These are phyloP conservation scores for Pomacea maculata DNA, from an alignment of 1,140 invertebrate genomes.

Conservation along the genomic window DNA sequence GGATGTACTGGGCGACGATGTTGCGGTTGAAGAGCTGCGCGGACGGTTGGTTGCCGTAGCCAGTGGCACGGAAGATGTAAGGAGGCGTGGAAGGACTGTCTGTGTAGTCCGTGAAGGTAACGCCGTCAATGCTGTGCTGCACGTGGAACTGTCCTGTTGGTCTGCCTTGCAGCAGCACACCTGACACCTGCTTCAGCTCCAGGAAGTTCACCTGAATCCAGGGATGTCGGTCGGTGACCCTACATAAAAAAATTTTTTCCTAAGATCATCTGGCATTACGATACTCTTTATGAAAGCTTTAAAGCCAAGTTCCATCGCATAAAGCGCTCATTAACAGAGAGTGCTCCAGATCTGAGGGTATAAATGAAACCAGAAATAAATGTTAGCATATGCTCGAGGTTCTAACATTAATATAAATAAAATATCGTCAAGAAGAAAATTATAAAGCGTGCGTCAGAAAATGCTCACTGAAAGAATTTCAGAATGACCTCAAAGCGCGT, in stretches of 20 bases:
- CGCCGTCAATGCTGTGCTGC: constrained; percentile 56
- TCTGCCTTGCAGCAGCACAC: constrained; percentile 51
- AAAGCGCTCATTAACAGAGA: too few species aligned
- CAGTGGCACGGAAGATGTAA: constrained; percentile 41
- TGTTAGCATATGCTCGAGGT: too few species aligned
- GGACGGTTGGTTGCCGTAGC: constrained; percentile 31
- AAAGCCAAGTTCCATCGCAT: too few species aligned
- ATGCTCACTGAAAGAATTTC: too few species aligned
- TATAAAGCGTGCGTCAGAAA: too few species aligned
- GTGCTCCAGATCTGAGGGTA: too few species aligned
- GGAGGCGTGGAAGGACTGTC: constrained; percentile 29
- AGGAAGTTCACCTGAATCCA: constrained; percentile 59
- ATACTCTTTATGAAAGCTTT: too few species aligned
- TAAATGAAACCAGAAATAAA: too few species aligned
- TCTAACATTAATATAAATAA: too few species aligned
- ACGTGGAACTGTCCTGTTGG: constrained; percentile 60
- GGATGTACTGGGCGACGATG: constrained; percentile 41
- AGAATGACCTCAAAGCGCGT: too few species aligned
- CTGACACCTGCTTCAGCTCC: constrained; percentile 58
- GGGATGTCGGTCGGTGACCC: constrained; percentile 32
- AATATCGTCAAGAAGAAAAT: too few species aligned
- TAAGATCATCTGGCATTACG: too few species aligned
- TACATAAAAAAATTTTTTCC: constrained; percentile 3
- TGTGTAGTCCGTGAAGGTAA: constrained; percentile 38
- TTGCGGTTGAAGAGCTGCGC: constrained; percentile 43